A percentile compares a stretch with the other conserved stretches of the same genome.
These are phyloP conservation scores for Orestias chungarensis DNA, from an alignment of 2,797 vertebrate genomes.

Conservation along the genomic window DNA sequence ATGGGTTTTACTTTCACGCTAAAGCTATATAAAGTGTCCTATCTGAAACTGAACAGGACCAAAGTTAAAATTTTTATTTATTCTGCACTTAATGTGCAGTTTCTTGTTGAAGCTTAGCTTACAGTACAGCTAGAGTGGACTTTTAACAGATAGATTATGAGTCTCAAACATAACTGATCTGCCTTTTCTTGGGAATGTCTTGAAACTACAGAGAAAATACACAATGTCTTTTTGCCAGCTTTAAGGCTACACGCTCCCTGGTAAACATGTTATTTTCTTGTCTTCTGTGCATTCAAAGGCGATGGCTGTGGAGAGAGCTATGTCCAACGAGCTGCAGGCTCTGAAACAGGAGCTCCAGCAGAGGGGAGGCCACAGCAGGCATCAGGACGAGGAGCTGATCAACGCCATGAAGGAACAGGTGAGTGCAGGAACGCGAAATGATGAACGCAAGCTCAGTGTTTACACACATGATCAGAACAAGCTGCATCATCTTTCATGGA, in stretches of 20 bases:
- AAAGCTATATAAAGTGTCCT: neutral
- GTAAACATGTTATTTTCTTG: conserved; percentile 20
- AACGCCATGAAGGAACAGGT: conserved; percentile 83
- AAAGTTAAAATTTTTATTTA: neutral
- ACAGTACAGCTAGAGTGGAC: too few relatives aligned
- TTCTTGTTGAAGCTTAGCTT: neutral
- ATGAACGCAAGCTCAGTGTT: neutral
- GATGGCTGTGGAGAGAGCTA: conserved; percentile 74
- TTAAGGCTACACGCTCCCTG: neutral
- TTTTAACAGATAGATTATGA: too few relatives aligned
- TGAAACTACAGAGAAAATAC: neutral
- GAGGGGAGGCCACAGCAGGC: conserved; percentile 56
- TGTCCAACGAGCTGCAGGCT: conserved; percentile 76
- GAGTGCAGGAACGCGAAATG: conserved; percentile 8
- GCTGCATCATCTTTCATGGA: neutral
- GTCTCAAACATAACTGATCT: neutral
- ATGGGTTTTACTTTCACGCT: neutral
- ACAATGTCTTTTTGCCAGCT: neutral
- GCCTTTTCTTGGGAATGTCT: neutral
- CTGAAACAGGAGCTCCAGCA: conserved; percentile 76
- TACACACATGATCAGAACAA: neutral
- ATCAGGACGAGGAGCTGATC: conserved; percentile 79
- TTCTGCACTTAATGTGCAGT: neutral
- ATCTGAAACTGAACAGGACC: too few relatives aligned
- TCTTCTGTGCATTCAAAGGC: conserved; percentile 64